phyloP scores from a whole-genome alignment of 2,113 vertebrate genomes.

The Aspiorhynchus laticeps region DNA sequence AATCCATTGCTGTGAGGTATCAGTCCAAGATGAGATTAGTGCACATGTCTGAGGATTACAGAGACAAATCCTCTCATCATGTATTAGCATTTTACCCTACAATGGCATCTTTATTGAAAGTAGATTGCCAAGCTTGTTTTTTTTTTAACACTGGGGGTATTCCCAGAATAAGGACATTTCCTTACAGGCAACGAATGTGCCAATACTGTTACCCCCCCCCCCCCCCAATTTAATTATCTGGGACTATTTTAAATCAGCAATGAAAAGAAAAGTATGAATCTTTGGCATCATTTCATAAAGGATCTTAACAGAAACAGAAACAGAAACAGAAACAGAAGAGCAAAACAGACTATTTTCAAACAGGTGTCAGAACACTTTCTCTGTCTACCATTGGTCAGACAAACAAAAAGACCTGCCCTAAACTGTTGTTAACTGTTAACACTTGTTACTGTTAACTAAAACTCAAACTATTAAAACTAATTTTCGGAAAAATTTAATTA shows the following conservation, averaged over 20 bases:
- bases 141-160: neutral
- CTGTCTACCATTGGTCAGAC: neutral
- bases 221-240: neutral
- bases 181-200: neutral
- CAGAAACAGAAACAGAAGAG: neutral
- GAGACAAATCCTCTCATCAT: constrained; percentile 72
- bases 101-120: constrained; percentile 26
- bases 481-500: neutral
- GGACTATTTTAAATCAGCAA: neutral
- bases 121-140: neutral
- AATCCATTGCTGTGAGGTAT: constrained; percentile 58
- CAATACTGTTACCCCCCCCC: no score
- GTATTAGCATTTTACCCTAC: constrained; percentile 37
- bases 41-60: constrained; percentile 74
- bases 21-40: constrained; percentile 73
- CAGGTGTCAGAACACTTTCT: neutral
- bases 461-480: neutral
- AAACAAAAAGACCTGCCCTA: no score
- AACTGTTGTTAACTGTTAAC: no score
- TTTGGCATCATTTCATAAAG: neutral
- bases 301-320: no score
- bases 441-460: neutral
- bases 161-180: neutral
- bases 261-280: neutral
- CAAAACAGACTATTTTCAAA: neutral